Evolutionary conservation across 2,888 invertebrate genomes (phyloP).

Genomic region (Lycophotia porphyrea): DNA sequence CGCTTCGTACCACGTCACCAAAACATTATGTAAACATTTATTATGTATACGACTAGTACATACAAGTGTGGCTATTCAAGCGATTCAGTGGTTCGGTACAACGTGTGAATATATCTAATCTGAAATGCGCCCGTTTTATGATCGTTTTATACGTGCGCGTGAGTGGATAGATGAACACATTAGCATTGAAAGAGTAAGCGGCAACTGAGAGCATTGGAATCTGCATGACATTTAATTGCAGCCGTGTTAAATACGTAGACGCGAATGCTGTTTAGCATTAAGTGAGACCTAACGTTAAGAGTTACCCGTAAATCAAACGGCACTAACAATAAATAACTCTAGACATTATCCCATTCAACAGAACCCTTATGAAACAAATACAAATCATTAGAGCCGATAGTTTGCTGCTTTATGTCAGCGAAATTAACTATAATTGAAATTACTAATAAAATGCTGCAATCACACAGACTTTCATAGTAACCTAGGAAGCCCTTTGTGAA

Average conservation of each 20-base stretch:
- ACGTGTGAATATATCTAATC: conserved; percentile 65
- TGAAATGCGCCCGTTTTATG: conserved; percentile 62
- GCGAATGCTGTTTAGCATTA: conserved; percentile 18
- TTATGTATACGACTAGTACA: conserved; percentile 53
- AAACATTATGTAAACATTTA: conserved; percentile 65
- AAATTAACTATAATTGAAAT: conserved; percentile 59
- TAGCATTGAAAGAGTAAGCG: conserved; percentile 57
- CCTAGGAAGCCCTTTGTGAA: conserved; percentile 49
- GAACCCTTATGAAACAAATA: conserved; percentile 49
- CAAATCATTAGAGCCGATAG: conserved; percentile 38
- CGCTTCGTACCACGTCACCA: conserved; percentile 60
- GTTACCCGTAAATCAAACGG: conserved; percentile 49
- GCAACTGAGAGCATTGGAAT: conserved; percentile 49
- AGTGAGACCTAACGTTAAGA: conserved; percentile 8
- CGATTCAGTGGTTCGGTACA: conserved; percentile 44
- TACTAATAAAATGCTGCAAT: conserved; percentile 44
- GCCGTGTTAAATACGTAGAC: conserved; percentile 4
- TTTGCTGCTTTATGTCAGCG: conserved; percentile 42
- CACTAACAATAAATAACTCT: conserved; percentile 52
- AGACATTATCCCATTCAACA: conserved; percentile 52
- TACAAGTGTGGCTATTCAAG: conserved; percentile 51
- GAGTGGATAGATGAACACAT: conserved; percentile 62
- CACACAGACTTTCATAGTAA: conserved; percentile 44
- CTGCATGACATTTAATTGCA: conserved; percentile 27
- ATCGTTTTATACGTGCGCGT: conserved; percentile 59